Evolutionary conservation across 2,888 invertebrate species (phyloP).

Genomic region (Mythimna albipuncta): DNA sequence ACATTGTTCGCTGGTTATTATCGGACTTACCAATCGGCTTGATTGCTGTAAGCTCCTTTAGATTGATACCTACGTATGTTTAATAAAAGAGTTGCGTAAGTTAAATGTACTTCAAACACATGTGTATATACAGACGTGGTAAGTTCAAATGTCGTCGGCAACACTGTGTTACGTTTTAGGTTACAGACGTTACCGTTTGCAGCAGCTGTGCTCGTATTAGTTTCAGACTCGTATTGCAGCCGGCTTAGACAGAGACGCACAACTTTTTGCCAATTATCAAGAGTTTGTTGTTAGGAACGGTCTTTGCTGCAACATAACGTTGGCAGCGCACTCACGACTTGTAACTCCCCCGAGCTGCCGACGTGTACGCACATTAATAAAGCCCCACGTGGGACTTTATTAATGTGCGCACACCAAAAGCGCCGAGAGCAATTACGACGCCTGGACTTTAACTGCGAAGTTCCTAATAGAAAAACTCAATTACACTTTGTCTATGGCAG

Average conservation of each 20-base stretch:
- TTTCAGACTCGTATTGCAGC: slow-evolving; percentile 58
- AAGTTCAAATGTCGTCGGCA: slow-evolving; percentile 44
- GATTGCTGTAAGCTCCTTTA: background rate
- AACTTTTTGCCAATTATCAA: slow-evolving; percentile 44
- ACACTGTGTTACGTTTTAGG: slow-evolving; percentile 54
- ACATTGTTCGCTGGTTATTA: slow-evolving; percentile 1
- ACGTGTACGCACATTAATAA: slow-evolving; percentile 44
- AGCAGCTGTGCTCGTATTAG: slow-evolving; percentile 65
- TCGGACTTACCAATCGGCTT: background rate
- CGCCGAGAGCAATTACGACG: slow-evolving; percentile 28
- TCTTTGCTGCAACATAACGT: slow-evolving; percentile 7
- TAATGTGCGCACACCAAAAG: slow-evolving; percentile 31
- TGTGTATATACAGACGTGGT: slow-evolving; percentile 3
- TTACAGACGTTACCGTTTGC: slow-evolving; percentile 49
- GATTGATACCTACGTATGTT: background rate
- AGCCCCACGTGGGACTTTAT: slow-evolving; percentile 38
- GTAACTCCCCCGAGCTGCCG: slow-evolving; percentile 17
- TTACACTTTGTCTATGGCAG: slow-evolving; percentile 44
- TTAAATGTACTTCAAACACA: background rate
- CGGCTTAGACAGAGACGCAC: slow-evolving; percentile 42
- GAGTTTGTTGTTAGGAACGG: slow-evolving; percentile 29
- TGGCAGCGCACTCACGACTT: slow-evolving; percentile 11
- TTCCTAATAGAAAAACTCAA: slow-evolving; percentile 49
- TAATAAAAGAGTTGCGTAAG: background rate
- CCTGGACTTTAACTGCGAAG: slow-evolving; percentile 31